Base-by-base conservation (phyloP, 2,888 invertebrate species). In the Hirtodrosophila confusa region DNA sequence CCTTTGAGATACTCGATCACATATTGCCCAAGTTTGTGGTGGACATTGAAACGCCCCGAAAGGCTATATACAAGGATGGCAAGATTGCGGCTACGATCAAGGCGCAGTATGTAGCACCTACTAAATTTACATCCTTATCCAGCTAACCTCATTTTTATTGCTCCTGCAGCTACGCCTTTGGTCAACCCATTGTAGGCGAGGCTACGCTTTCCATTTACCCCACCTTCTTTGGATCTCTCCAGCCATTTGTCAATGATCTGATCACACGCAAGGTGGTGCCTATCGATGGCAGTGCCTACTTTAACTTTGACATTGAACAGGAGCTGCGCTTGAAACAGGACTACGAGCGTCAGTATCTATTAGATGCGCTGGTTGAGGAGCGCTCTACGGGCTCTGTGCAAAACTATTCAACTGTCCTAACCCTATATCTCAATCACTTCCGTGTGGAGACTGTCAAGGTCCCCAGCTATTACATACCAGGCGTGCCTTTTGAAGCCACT, bases 1-100 rank as follows among this genome's bases (percentile, higher is more conserved):
- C 80, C 8, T 91, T 92, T 60, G 94, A 96, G 89, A 96, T 98
- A 5, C 97, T 97, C 6, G 97, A 97, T 91, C 98, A 97, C 86
- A 96, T 99, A 56, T 92, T 97, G 75, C 99, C 99, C 0, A 98
- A 98, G 90, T 99, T 98, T 92, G 95, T 98, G 87, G 96, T 99
- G 64, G 94, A 94, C 35, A 95, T 99, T 69, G 94, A 96, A 70
- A 94, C 97, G 43, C 96, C 97, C 0, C 94, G 95, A 55, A 97
- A 97, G 90, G 94, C 95, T 4, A 95, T 97, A 9, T 97, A 97
- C 90, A 95, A 95, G 80, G 97, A 97, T 70, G 95, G 95, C 45
- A 94, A 95, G 80, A 94, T 98, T 53, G 93, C 93, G 5, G 96
- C 96, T 24, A 95, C 96, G 23, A 93, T 99, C 3, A 85, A 78